These are phyloP conservation scores for Thalassoma bifasciatum DNA, from an alignment of 2,113 vertebrate species.

Conservation along the genomic window DNA sequence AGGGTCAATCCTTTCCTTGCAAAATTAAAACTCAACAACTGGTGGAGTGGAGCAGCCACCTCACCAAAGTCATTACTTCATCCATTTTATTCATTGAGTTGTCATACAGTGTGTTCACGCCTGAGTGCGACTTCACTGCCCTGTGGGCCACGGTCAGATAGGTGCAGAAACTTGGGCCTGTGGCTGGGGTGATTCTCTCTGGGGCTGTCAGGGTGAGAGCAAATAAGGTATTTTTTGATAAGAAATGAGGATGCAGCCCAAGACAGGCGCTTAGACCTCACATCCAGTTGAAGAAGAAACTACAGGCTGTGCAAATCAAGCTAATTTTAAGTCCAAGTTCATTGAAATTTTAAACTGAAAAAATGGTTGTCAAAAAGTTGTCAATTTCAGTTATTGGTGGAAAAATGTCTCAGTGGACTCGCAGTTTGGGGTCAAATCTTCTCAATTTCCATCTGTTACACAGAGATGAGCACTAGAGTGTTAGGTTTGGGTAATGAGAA, in stretches of 20 bases:
- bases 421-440: no score
- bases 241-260: constrained; percentile 5
- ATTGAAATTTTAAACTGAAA: neutral
- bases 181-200: neutral
- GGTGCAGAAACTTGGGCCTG: constrained; percentile 15
- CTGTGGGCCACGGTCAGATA: constrained; percentile 20
- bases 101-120: constrained; percentile 60
- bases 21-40: constrained; percentile 16
- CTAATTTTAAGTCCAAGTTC: neutral
- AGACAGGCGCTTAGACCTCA: neutral
- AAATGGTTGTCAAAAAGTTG: neutral
- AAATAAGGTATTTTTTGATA: constrained; percentile 25
- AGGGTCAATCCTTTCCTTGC: constrained; percentile 10
- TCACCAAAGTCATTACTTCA: constrained; percentile 56
- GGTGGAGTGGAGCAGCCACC: constrained; percentile 50
- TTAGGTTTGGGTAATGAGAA: no score
- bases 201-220: neutral
- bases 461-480: no score
- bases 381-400: neutral
- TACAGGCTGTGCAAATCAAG: neutral
- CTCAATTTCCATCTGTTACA: no score
- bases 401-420: no score
- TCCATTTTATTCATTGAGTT: constrained; percentile 71
- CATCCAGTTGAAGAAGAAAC: neutral
- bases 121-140: constrained; percentile 43